phyloP scores from a whole-genome alignment of 2,113 vertebrate genomes.

The Passer domesticus region DNA sequence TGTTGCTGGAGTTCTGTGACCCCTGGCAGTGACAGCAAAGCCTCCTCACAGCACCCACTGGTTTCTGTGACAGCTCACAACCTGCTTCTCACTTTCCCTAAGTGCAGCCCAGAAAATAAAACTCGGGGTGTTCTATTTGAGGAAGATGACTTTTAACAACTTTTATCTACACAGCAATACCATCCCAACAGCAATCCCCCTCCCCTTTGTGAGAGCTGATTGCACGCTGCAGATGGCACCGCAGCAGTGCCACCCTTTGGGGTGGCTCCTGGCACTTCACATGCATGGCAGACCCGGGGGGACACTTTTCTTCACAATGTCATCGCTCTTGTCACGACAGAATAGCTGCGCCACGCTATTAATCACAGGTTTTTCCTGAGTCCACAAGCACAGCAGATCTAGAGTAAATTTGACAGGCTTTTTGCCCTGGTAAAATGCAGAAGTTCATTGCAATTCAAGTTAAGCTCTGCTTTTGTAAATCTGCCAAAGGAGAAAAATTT shows the following conservation, averaged over 20 bases:
- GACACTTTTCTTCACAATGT: neutral
- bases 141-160: neutral
- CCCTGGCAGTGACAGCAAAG: neutral
- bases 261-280: neutral
- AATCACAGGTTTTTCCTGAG: conserved; percentile 6
- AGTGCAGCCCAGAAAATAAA: fast-evolving
- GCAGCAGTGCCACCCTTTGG: neutral
- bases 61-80: neutral
- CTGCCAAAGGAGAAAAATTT: conserved; percentile 39
- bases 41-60: fast-evolving
- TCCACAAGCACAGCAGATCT: neutral
- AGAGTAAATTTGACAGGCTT: conserved; percentile 39
- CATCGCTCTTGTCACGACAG: neutral
- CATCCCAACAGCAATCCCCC: neutral
- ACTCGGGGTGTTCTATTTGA: neutral
- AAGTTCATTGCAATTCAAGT: conserved; percentile 51
- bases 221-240: neutral
- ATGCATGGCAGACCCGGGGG: neutral
- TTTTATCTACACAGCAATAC: neutral
- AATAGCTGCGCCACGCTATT: neutral
- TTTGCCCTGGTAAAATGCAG: conserved; percentile 47
- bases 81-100: neutral
- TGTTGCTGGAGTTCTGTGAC: neutral
- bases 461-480: conserved; percentile 61
- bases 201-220: neutral